Conservation (phyloP, 2,113 vertebrate species). For the Ptychochromis oligacanthus region DNA sequence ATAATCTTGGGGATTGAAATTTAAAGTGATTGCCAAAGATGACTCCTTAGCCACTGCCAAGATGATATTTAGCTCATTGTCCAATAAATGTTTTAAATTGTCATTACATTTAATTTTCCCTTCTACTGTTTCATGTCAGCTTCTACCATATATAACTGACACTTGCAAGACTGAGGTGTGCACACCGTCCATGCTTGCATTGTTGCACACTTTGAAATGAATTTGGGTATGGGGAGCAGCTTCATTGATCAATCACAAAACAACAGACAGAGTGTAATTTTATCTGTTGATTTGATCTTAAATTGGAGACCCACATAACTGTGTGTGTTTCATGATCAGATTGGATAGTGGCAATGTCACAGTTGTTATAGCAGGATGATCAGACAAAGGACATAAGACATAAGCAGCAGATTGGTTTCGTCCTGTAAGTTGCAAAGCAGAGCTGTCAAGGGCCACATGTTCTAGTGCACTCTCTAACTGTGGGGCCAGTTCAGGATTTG, state of each 20-base stretch:
- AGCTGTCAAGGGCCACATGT: neutral
- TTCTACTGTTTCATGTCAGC: too few species aligned
- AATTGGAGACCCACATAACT: neutral
- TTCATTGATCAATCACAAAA: neutral
- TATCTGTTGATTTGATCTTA: neutral
- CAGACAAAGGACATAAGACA: too few species aligned
- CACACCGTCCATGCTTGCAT: neutral
- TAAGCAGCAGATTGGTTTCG: neutral
- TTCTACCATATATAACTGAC: too few species aligned
- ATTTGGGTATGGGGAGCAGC: neutral
- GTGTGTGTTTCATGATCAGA: neutral
- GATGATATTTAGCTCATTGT: neutral
- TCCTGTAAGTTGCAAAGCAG: neutral
- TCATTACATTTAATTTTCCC: too few species aligned
- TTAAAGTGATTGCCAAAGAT: neutral
- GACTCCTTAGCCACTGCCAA: neutral
- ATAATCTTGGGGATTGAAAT: neutral
- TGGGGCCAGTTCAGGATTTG: neutral
- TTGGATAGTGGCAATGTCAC: neutral
- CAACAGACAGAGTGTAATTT: neutral
- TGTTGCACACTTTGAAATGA: neutral
- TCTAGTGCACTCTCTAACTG: neutral
- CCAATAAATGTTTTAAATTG: neutral
- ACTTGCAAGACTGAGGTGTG: neutral
- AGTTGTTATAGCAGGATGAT: neutral